Evolutionary conservation across 2,888 invertebrate species (phyloP).

Genomic region (Brassicogethes aeneus): DNA sequence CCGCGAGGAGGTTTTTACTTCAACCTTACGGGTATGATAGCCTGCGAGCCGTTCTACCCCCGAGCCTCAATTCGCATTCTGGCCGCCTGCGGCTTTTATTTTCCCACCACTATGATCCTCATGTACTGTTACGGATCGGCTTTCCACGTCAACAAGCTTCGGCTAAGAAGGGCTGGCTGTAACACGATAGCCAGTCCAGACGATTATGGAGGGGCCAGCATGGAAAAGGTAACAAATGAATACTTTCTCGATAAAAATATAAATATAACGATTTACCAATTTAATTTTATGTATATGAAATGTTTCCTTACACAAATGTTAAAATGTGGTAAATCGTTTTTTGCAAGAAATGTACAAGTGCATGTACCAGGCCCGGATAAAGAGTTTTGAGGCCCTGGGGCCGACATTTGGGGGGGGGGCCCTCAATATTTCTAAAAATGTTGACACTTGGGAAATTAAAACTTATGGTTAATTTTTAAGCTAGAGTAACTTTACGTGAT

Average conservation of each 20-base stretch:
- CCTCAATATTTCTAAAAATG: no score
- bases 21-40: constrained; percentile 76
- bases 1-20: constrained; percentile 83
- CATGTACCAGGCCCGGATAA: no score
- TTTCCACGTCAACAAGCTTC: constrained; percentile 77
- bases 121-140: constrained; percentile 90
- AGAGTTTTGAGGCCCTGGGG: no score
- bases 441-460: no score
- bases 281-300: not conserved
- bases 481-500: no score
- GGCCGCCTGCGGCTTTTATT: constrained; percentile 81
- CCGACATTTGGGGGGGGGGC: no score
- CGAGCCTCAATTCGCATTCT: constrained; percentile 63
- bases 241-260: no score
- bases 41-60: constrained; percentile 82
- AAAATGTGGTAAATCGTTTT: not conserved
- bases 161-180: constrained; percentile 47
- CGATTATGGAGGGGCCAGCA: constrained; percentile 40
- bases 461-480: no score
- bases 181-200: constrained; percentile 40
- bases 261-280: no score
- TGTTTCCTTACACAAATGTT: not conserved
- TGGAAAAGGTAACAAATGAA: constrained; percentile 47
- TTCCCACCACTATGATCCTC: constrained; percentile 83
- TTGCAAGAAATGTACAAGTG: no score